A percentile compares a stretch with the other conserved stretches of the same genome.
phyloP scores from a whole-genome alignment of 2,113 vertebrate genomes.

The Calidris pygmaea region DNA sequence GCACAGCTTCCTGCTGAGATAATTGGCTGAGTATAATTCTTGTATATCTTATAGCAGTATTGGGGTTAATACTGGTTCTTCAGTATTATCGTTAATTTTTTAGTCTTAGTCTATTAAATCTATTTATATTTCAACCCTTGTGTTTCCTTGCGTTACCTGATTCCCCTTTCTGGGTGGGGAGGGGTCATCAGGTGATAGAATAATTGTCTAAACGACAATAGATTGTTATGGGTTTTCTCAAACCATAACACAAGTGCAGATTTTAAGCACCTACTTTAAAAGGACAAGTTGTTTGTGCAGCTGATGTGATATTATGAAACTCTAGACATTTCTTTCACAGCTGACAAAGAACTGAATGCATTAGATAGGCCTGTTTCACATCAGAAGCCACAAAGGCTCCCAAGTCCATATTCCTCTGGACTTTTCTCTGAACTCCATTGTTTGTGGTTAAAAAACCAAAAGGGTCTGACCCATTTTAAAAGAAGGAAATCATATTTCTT shows the following conservation, averaged over 20 bases:
- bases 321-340: constrained; percentile 52
- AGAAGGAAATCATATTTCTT: constrained; percentile 55
- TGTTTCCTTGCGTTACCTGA: too few relatives aligned
- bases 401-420: not conserved
- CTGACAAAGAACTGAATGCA: constrained; percentile 38
- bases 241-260: not conserved
- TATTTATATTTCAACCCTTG: too few relatives aligned
- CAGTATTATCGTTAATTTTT: too few relatives aligned
- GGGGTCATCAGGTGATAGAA: too few relatives aligned
- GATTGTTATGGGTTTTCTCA: too few relatives aligned
- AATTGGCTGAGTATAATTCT: too few relatives aligned
- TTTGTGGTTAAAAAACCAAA: constrained; percentile 50
- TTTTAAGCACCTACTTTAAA: constrained; percentile 38
- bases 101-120: too few relatives aligned
- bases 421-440: constrained; percentile 49
- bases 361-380: constrained; percentile 45
- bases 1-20: too few relatives aligned
- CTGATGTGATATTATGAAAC: constrained; percentile 58
- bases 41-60: too few relatives aligned
- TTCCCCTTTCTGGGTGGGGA: too few relatives aligned
- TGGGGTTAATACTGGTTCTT: too few relatives aligned
- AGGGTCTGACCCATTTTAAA: constrained; percentile 39
- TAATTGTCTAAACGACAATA: too few relatives aligned
- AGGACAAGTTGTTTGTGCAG: constrained; percentile 25
- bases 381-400: constrained; percentile 55